These are phyloP conservation scores for Apomyelois bistriatella DNA, from an alignment of 2,888 invertebrate genomes.

Conservation along the genomic window DNA sequence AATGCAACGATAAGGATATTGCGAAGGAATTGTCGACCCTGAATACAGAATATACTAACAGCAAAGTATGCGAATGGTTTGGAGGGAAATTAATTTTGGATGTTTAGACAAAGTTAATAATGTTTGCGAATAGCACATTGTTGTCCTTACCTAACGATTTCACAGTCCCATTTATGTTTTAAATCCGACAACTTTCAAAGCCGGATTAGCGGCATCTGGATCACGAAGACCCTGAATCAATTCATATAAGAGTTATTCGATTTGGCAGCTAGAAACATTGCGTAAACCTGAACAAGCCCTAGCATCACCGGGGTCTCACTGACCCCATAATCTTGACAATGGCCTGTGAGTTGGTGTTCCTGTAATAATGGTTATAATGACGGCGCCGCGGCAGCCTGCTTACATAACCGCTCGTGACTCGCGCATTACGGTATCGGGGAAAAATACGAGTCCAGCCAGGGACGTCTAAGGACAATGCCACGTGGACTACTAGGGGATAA, in stretches of 20 bases:
- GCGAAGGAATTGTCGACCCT: too few species aligned
- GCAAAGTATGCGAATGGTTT: too few species aligned
- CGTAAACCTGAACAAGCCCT: neutral
- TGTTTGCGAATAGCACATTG: too few species aligned
- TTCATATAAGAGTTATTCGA: neutral
- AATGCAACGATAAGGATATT: too few species aligned
- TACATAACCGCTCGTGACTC: slow-evolving; percentile 79
- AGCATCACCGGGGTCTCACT: slow-evolving; percentile 44
- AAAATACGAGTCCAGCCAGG: slow-evolving; percentile 64
- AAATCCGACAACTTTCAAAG: too few species aligned
- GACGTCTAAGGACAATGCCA: slow-evolving; percentile 27
- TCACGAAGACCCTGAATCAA: neutral
- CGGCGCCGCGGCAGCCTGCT: slow-evolving; percentile 71
- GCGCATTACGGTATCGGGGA: slow-evolving; percentile 76
- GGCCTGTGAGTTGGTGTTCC: slow-evolving; percentile 64
- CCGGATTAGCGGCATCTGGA: too few species aligned
- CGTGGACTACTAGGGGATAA: neutral
- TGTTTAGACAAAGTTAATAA: too few species aligned
- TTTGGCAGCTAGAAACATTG: neutral
- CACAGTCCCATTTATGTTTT: too few species aligned
- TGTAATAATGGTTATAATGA: slow-evolving; percentile 74
- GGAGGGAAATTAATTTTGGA: too few species aligned
- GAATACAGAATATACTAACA: too few species aligned
- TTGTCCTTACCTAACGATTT: too few species aligned
- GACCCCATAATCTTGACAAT: slow-evolving; percentile 80